Percentiles rank a stretch among this genome's conserved stretches.
These are phyloP conservation scores for Nerophis ophidion DNA, from an alignment of 2,113 vertebrate genomes.

Conservation along the genomic window DNA sequence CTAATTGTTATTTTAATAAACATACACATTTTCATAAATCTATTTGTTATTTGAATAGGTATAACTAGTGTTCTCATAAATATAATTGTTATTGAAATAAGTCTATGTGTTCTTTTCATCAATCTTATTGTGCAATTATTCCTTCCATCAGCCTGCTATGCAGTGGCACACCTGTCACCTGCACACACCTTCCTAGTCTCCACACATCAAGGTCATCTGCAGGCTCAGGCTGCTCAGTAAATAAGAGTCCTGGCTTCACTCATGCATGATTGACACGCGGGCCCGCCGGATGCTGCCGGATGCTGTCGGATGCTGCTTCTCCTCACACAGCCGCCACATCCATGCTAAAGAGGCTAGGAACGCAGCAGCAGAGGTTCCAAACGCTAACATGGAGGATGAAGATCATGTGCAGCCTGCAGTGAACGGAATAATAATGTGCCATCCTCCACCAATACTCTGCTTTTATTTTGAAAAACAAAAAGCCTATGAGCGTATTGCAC, in stretches of 20 bases:
- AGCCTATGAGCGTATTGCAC: too few species aligned
- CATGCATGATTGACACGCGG: slow-evolving; percentile 56
- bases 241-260: slow-evolving; percentile 44
- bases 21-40: too few species aligned
- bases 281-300: slow-evolving; percentile 22
- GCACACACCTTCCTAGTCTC: too few species aligned
- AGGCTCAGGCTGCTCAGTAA: slow-evolving; percentile 23
- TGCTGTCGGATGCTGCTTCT: slow-evolving; percentile 15
- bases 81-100: too few species aligned
- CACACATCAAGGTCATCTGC: slow-evolving; percentile 58
- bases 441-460: slow-evolving; percentile 29
- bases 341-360: too few species aligned
- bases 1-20: too few species aligned
- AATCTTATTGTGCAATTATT: too few species aligned
- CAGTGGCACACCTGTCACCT: too few species aligned
- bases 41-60: too few species aligned
- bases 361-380: background rate
- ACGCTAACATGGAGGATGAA: slow-evolving; percentile 31
- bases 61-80: too few species aligned
- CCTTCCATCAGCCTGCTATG: too few species aligned
- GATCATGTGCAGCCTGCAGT: slow-evolving; percentile 39
- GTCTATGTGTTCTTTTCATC: too few species aligned
- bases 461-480: slow-evolving; percentile 11
- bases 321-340: slow-evolving; percentile 23
- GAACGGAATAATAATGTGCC: slow-evolving; percentile 41